Percentiles rank a stretch among this genome's conserved stretches.
These are phyloP conservation scores for Channa maculata DNA, from an alignment of 2,113 vertebrate genomes.

Conservation along the genomic window DNA sequence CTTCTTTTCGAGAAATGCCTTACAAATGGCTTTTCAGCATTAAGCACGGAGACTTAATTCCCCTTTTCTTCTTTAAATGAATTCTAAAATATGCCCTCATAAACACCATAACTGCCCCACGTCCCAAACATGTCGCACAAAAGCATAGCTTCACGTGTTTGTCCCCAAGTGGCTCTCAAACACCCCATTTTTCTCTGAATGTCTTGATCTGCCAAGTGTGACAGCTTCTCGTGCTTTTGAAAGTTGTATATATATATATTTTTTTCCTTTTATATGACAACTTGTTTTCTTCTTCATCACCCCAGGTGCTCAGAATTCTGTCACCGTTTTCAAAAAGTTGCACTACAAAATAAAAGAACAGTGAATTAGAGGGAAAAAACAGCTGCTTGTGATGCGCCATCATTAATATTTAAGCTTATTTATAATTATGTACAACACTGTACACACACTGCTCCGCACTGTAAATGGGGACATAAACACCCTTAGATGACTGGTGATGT, in stretches of 20 bases:
- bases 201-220: conserved; percentile 78
- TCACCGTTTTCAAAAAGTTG: conserved; percentile 75
- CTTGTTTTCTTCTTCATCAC: conserved; percentile 81
- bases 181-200: conserved; percentile 64
- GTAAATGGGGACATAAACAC: conserved; percentile 76
- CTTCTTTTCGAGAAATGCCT: conserved; percentile 20
- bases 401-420: conserved; percentile 81
- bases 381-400: conserved; percentile 62
- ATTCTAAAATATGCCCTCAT: conserved; percentile 66
- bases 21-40: conserved; percentile 4
- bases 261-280: conserved; percentile 79
- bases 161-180: conserved; percentile 75
- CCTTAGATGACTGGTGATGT: conserved; percentile 73
- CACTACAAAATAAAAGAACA: conserved; percentile 73
- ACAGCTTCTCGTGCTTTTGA: conserved; percentile 79
- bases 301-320: conserved; percentile 78
- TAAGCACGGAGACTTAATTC: conserved; percentile 51
- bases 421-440: conserved; percentile 74
- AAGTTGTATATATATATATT: conserved; percentile 74
- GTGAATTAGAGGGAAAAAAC: conserved; percentile 53
- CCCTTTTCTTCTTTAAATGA: conserved; percentile 39
- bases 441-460: conserved; percentile 59
- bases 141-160: conserved; percentile 64
- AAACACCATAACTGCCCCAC: conserved; percentile 68
- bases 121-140: conserved; percentile 68